Base-by-base conservation (phyloP, 1,140 invertebrate species). In the Ditylenchus dipsaci region DNA sequence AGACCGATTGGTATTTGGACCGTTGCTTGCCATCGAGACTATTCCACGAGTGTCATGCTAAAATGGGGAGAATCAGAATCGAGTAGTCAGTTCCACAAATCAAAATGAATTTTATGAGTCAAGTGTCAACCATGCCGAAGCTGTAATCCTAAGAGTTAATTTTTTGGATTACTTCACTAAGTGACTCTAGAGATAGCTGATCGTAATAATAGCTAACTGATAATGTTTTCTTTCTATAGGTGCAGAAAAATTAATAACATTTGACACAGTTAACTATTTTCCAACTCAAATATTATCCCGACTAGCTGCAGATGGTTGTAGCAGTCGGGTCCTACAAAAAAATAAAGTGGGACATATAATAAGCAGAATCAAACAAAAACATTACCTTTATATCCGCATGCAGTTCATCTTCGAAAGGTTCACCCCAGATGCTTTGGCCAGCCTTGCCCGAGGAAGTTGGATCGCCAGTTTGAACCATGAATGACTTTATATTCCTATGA, bases 21-120 rank as follows among this genome's bases (percentile, higher is more conserved):
- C 94, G 86, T 92, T 96, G 82, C 95, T 97, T n/a, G 95, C 95
- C 93, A 97, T 96, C 15, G 93, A 96, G 0, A 97, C 85, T 57
- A 91, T 89, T 1, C 95, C 95, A 80, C 93, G 87, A 8, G 87
- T 85, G 80, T 88, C 90, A 81, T 96, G 93, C 89, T 91, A 77
- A 5, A 87, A 86, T 79, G 49, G 23, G n/a, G n/a, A n/a, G n/a
- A n/a, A n/a, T n/a, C n/a, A n/a, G n/a, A n/a, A n/a, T n/a, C n/a
- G n/a, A n/a, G n/a, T n/a, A n/a, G n/a, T n/a, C n/a, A 0, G 3
- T 5, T 53, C 5, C 19, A 53, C 23, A 9, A 53, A 23, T 8
- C 47, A 19, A 15, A 53, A 53, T 30, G 65, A 9, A 17, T 26
- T 23, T 71, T 17, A 49, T 38, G n/a, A 63, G 33, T 21, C n/a